Evolutionary conservation across 2,113 vertebrate genomes (phyloP).

Genomic region (Psephotus haematonotus): DNA sequence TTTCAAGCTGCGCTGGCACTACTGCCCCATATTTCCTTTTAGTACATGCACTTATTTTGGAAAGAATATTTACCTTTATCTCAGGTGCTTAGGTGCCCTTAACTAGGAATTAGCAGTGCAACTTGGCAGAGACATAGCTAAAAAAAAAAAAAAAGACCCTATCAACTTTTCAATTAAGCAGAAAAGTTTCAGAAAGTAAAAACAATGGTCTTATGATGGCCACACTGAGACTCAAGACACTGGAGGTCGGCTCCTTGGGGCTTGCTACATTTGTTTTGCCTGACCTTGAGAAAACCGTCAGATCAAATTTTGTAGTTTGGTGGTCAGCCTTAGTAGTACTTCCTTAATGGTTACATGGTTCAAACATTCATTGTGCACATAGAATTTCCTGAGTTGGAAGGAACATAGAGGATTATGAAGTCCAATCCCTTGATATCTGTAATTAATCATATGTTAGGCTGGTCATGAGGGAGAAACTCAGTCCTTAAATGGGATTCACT

Average conservation of each 20-base stretch:
- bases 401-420: not conserved
- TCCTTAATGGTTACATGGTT: not conserved
- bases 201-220: not conserved
- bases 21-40: not conserved
- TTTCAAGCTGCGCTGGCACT: not conserved
- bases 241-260: not conserved
- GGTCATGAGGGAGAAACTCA: not conserved
- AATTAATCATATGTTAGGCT: not conserved
- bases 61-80: not conserved
- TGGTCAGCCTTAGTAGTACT: not conserved
- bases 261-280: not conserved
- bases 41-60: not conserved
- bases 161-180: not conserved
- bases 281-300: not conserved
- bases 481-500: not conserved
- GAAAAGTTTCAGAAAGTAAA: not conserved
- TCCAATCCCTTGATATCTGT: not conserved
- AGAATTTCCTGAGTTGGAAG: not conserved
- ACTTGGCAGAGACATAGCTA: not conserved
- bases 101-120: not conserved
- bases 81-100: not conserved
- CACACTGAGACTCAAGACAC: fast-evolving
- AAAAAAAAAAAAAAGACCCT: not conserved
- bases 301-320: not conserved
- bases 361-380: not conserved